Conservation (phyloP, 2,888 invertebrate genomes). For the Caenorhabditis japonica region DNA sequence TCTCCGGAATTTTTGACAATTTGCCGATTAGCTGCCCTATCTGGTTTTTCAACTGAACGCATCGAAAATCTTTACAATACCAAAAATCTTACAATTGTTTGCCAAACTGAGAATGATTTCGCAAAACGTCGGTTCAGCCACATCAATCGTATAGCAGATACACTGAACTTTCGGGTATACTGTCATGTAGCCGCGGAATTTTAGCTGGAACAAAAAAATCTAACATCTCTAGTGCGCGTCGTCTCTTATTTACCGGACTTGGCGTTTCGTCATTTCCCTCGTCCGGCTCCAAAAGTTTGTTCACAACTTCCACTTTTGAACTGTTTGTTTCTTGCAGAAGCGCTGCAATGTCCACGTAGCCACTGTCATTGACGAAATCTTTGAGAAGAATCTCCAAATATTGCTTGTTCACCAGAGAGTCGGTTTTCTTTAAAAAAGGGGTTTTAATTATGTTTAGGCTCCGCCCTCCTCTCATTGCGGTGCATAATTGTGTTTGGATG, state of each 20-base stretch:
- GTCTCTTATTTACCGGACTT: neutral
- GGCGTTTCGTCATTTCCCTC: conserved; percentile 12
- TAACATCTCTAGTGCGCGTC: neutral
- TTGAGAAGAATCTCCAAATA: conserved; percentile 28
- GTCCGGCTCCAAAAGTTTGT: conserved; percentile 19
- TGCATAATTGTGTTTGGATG: no score
- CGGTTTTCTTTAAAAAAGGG: conserved; percentile 25
- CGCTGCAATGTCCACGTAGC: conserved; percentile 29
- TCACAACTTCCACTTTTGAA: conserved; percentile 16
- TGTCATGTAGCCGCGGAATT: conserved; percentile 36
- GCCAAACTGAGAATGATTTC: conserved; percentile 22
- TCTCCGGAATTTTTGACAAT: no score
- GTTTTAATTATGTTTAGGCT: no score
- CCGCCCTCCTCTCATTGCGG: no score
- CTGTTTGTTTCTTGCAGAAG: neutral
- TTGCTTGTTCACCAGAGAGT: conserved; percentile 24
- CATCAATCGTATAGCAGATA: conserved; percentile 23
- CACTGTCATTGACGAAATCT: conserved; percentile 15
- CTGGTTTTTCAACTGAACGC: no score
- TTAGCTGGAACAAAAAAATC: conserved; percentile 1
- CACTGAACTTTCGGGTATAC: conserved; percentile 35
- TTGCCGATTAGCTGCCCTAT: no score
- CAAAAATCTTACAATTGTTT: conserved; percentile 30
- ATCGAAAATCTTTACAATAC: no score
- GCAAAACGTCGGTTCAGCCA: conserved; percentile 28